A percentile compares a stretch with the other conserved stretches of the same genome.
Evolutionary conservation across 1,140 invertebrate genomes (phyloP).

Genomic region (Cherax destructor): DNA sequence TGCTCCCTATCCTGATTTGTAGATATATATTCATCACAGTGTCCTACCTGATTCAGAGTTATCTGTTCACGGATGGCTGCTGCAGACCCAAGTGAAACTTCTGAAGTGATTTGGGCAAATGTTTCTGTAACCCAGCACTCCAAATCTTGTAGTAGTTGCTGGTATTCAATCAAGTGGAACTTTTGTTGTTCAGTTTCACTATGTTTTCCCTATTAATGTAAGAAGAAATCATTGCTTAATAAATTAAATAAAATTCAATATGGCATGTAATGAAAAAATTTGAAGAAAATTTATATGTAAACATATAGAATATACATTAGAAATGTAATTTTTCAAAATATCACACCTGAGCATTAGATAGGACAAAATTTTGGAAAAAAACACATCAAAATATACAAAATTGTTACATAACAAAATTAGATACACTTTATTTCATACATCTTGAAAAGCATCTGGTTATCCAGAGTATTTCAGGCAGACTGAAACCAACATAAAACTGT

Average conservation of each 20-base stretch:
- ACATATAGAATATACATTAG: background rate
- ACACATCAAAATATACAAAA: too few relatives aligned
- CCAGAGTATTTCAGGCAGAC: too few relatives aligned
- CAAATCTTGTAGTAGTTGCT: slow-evolving; percentile 80
- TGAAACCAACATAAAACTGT: too few relatives aligned
- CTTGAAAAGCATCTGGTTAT: too few relatives aligned
- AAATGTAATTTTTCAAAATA: too few relatives aligned
- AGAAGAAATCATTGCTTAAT: background rate
- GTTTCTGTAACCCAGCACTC: slow-evolving; percentile 79
- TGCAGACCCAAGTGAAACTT: slow-evolving; percentile 64
- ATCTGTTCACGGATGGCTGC: slow-evolving; percentile 71
- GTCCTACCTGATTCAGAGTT: slow-evolving; percentile 72
- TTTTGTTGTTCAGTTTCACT: slow-evolving; percentile 78
- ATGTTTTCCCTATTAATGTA: slow-evolving; percentile 34
- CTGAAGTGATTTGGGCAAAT: slow-evolving; percentile 66
- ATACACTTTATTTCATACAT: too few relatives aligned
- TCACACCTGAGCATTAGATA: too few relatives aligned
- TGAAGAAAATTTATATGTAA: background rate
- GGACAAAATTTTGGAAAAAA: too few relatives aligned
- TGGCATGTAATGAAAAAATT: background rate
- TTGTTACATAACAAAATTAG: too few relatives aligned
- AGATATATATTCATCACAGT: background rate
- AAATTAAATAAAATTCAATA: background rate
- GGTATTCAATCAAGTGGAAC: slow-evolving; percentile 78
- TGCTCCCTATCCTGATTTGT: too few relatives aligned